Evolutionary conservation across 2,888 invertebrate genomes (phyloP).

Genomic region (Phengaris arion): DNA sequence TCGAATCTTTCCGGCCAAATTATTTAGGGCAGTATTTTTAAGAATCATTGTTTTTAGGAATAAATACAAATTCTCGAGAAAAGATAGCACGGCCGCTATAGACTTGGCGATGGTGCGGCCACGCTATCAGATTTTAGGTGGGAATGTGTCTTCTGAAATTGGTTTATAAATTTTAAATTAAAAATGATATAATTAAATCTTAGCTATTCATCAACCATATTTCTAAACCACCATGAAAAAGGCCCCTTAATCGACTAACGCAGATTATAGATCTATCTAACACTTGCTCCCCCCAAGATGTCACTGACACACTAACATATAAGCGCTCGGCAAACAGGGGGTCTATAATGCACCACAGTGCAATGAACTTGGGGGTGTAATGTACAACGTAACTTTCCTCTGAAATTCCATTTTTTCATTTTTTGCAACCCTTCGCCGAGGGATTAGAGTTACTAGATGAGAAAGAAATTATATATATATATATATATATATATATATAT

Average conservation of each 20-base stretch:
- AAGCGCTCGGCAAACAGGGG: constrained; percentile 37
- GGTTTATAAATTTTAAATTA: not conserved
- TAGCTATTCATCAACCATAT: not conserved
- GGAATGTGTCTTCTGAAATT: too few relatives aligned
- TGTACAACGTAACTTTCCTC: constrained; percentile 37
- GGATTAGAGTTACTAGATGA: constrained; percentile 35
- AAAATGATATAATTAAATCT: too few relatives aligned
- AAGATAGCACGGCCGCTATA: too few relatives aligned
- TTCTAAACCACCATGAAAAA: not conserved
- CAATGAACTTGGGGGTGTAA: constrained; percentile 42
- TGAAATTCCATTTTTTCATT: constrained; percentile 38
- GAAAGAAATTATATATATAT: not conserved
- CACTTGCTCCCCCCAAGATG: constrained; percentile 35
- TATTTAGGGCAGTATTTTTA: too few relatives aligned
- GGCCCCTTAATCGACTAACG: constrained; percentile 10
- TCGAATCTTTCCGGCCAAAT: too few relatives aligned
- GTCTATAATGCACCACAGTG: constrained; percentile 39
- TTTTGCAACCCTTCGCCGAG: constrained; percentile 35
- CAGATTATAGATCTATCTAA: constrained; percentile 20
- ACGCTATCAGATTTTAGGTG: too few relatives aligned
- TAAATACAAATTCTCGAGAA: too few relatives aligned
- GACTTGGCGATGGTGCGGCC: not conserved
- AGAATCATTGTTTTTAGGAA: too few relatives aligned
- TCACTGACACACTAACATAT: constrained; percentile 45
- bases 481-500: not conserved